These are phyloP conservation scores for Melanerpes formicivorus DNA, from an alignment of 2,113 vertebrate genomes.

Conservation along the genomic window DNA sequence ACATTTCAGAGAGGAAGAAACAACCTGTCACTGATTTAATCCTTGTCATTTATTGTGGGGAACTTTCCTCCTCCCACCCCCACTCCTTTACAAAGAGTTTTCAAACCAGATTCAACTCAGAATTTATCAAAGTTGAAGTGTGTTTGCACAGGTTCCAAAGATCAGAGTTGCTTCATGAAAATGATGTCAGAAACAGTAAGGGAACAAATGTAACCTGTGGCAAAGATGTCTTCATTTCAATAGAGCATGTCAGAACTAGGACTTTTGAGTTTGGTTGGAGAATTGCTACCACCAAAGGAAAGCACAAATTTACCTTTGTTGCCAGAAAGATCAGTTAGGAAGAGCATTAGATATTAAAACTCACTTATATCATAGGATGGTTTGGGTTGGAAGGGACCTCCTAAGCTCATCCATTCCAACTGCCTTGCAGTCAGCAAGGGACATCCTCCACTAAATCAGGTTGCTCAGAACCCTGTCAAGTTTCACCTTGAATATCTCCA, in stretches of 20 bases:
- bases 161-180: neutral
- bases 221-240: neutral
- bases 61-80: too few species aligned
- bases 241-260: neutral
- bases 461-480: too few species aligned
- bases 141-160: neutral
- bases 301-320: neutral
- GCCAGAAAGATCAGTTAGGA: neutral
- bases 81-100: neutral
- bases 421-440: too few species aligned
- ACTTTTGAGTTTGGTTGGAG: neutral
- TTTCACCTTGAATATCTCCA: too few species aligned
- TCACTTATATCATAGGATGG: neutral
- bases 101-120: neutral
- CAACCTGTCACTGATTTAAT: neutral
- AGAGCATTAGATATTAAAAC: neutral
- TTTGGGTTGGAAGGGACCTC: too few species aligned
- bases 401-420: too few species aligned
- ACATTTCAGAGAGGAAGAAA: neutral
- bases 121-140: neutral
- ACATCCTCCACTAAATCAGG: too few species aligned
- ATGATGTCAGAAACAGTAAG: neutral
- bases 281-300: neutral
- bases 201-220: neutral
- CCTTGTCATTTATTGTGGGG: neutral